Evolutionary conservation across 2,797 vertebrate genomes (phyloP), one percentile per base, ranked within the genome.

Genomic region (Anguilla obscura): DNA sequence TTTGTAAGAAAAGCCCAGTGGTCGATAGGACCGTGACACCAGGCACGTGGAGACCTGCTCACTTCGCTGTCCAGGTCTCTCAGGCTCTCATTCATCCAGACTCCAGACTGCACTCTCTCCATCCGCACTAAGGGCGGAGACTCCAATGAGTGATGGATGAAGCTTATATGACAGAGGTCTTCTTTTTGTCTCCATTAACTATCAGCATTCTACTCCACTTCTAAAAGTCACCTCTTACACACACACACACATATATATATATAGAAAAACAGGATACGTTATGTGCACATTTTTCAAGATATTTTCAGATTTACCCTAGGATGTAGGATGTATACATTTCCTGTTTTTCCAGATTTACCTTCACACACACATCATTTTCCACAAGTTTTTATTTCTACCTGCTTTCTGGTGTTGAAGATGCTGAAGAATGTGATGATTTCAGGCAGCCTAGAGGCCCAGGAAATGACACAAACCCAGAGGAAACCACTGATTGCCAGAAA

Each of bases 71-170:
- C 21, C 82, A 9, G 40, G 36, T 80, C 24, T 63, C 24, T n/a
- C 54, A 45, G 10, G 36, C 54, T 45, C 12, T 66, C 76, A 82
- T 82, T 63, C 40, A 91, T 90, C 91, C 3, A 0, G 40, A 45
- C 40, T 90, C 52, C 56, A 82, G 89, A 71, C 56, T 52, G 56
- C 27, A 2, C 91, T 88, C 85, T 33, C 54, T 1, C 60, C 84
- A 50, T 82, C 87, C 90, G 86, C 90, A 91, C 90, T 91, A 86
- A 40, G 89, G 87, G 88, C 90, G 66, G 71, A 87, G 63, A 89
- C 90, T 88, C 90, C 66, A 88, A 87, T 87, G 89, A 91, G 87
- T 93, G 94, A 95, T 92, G 88, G 92, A 94, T 93, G 91, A 89
- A 90, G 82, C 56, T 86, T 91, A 84, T 24, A 86, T 90, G 92